A percentile compares a stretch with the other conserved stretches of the same genome.
Evolutionary conservation across 2,888 invertebrate genomes (phyloP).

Genomic region (Eristalinus aeneus): DNA sequence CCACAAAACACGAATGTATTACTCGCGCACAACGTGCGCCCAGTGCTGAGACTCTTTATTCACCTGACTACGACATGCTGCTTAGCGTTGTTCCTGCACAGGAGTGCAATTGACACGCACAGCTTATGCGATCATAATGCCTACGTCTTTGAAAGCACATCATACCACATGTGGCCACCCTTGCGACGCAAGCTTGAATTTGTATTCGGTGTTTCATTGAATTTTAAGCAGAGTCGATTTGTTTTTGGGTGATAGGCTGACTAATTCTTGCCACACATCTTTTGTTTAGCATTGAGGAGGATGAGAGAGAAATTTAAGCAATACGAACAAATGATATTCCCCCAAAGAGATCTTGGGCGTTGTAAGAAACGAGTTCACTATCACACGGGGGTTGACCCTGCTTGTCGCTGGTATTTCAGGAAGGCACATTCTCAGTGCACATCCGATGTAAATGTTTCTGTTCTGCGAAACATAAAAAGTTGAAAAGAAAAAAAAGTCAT

Average conservation of each 20-base stretch:
- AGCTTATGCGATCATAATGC: conserved; percentile 12
- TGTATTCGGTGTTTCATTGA: conserved; percentile 47
- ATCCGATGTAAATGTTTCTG: conserved; percentile 3
- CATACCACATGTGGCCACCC: conserved; percentile 16
- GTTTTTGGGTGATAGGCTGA: background rate
- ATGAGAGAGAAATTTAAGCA: background rate
- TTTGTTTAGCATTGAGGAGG: background rate
- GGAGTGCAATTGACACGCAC: background rate
- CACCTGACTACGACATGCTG: conserved; percentile 10
- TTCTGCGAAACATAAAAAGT: background rate
- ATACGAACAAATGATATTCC: background rate
- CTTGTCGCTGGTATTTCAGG: background rate
- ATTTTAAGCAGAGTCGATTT: conserved; percentile 39
- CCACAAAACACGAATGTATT: conserved; percentile 43
- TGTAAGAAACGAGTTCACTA: background rate
- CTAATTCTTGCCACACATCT: background rate
- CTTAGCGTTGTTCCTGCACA: background rate
- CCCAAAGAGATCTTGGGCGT: background rate
- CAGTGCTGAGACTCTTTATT: conserved; percentile 50
- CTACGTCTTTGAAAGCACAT: conserved; percentile 2
- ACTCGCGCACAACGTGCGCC: background rate
- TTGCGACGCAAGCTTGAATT: conserved; percentile 17
- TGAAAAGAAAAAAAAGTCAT: background rate
- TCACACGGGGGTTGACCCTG: background rate
- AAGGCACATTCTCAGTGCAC: background rate